Evolutionary conservation across 2,888 invertebrate species (phyloP).

Genomic region (Heliconius sara): DNA sequence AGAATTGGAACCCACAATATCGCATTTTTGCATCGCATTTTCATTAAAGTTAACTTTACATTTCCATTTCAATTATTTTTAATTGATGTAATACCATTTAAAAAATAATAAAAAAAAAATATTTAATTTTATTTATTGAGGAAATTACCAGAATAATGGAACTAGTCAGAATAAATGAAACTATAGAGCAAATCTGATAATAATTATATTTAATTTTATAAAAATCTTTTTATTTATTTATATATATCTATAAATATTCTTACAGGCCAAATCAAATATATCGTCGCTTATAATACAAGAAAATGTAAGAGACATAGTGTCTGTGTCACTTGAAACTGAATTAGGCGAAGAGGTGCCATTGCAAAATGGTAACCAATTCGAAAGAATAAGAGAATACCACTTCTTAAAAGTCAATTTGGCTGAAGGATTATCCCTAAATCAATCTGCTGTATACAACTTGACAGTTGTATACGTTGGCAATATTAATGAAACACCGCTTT

Average conservation of each 20-base stretch:
- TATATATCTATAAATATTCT: constrained; percentile 44
- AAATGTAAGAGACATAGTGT: constrained; percentile 64
- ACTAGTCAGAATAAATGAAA: too few species aligned
- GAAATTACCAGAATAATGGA: too few species aligned
- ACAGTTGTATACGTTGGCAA: constrained; percentile 69
- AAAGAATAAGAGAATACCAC: constrained; percentile 62
- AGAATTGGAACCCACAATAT: too few species aligned
- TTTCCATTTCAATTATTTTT: too few species aligned
- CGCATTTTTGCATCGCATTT: too few species aligned
- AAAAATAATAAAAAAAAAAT: too few species aligned
- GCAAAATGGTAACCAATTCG: constrained; percentile 54
- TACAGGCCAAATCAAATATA: constrained; percentile 62
- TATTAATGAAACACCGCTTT: constrained; percentile 76
- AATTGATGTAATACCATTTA: too few species aligned
- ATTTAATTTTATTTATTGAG: too few species aligned
- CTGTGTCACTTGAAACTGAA: constrained; percentile 55
- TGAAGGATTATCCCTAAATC: constrained; percentile 57
- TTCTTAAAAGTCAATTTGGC: constrained; percentile 69
- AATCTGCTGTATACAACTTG: constrained; percentile 58
- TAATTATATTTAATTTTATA: too few species aligned
- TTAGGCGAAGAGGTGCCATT: constrained; percentile 52
- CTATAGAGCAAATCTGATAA: too few species aligned
- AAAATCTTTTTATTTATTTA: too few species aligned
- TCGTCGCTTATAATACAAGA: constrained; percentile 67
- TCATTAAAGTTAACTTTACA: too few species aligned